Base-by-base conservation (phyloP, 2,888 invertebrate species). In the Gryllus longicercus region DNA sequence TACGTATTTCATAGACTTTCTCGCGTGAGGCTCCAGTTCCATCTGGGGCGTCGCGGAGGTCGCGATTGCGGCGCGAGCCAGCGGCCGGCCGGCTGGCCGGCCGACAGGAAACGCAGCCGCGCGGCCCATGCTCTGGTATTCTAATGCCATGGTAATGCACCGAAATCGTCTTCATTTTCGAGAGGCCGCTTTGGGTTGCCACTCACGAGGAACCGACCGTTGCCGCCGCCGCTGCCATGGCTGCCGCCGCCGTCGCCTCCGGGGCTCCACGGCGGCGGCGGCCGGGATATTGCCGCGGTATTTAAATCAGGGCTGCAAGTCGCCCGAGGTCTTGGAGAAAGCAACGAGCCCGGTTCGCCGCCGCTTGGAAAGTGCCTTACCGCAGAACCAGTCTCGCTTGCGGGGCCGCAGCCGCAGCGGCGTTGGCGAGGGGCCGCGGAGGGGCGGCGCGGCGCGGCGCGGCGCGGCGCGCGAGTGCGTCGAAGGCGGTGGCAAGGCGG, bases 101-200 rank as follows among this genome's bases (percentile, higher is more conserved):
- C n/a, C 11, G 63, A 63, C 63, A 63, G 63, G 63, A 63, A 63
- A n/a, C 63, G 63, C 21, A 21, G 21, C 16, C 63, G 16, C 63
- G 3, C 63, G 63, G 1, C 8, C 38, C 38, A 38, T 38, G 63
- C 16, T 63, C 63, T 63, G 63, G 63, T 63, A 63, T 63, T 63
- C 63, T 63, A 63, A 63, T 63, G 63, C 63, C n/a, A 63, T 63
- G 63, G 63, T 63, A 63, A 63, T 63, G 63, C 63, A 63, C 63
- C 63, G n/a, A 63, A 63, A 63, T 63, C 63, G 63, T 63, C 63
- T 63, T 63, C 63, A 16, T 63, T 63, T 63, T 63, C n/a, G 8
- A 63, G 63, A 63, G 63, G 63, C 63, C 63, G 4, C 63, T 63
- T 63, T 16, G 16, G 63, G 63, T 14, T 14, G 38, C 16, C 63